These are phyloP conservation scores for Phyto melanocephala DNA, from an alignment of 2,888 invertebrate species.

Conservation along the genomic window DNA sequence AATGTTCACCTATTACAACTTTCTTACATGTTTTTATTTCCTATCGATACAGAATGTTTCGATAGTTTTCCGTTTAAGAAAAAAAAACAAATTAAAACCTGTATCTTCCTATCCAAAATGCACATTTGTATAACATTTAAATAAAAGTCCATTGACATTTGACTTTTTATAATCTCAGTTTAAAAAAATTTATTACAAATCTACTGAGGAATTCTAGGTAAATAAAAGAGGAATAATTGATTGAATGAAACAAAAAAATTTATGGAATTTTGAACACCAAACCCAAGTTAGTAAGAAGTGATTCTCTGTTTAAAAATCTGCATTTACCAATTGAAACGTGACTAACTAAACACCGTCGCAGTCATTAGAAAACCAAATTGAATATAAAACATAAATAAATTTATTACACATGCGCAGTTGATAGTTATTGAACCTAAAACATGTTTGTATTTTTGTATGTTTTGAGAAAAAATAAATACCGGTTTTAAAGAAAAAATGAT, in stretches of 20 bases:
- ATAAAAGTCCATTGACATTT: slow-evolving; percentile 41
- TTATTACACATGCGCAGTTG: background rate
- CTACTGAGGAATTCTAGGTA: too few species aligned
- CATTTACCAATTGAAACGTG: slow-evolving; percentile 55
- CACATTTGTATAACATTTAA: background rate
- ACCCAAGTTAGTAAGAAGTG: slow-evolving; percentile 18
- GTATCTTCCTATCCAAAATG: too few species aligned
- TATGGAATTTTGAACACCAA: too few species aligned
- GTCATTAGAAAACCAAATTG: slow-evolving; percentile 30
- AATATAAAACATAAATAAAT: background rate
- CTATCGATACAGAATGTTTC: too few species aligned
- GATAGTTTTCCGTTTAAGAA: too few species aligned
- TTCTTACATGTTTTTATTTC: too few species aligned
- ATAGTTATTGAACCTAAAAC: slow-evolving; percentile 8
- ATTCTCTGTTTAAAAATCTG: slow-evolving; percentile 24
- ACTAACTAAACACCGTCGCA: slow-evolving; percentile 51
- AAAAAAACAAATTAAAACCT: too few species aligned
- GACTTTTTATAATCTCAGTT: slow-evolving; percentile 10
- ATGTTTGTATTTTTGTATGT: background rate
- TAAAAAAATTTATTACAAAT: background rate
- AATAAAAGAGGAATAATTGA: slow-evolving; percentile 18
- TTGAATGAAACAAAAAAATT: too few species aligned
- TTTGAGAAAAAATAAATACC: slow-evolving; percentile 5
- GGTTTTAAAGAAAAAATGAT: slow-evolving; percentile 16
- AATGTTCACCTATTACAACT: too few species aligned